Percentiles rank a stretch among this genome's conserved stretches.
phyloP scores from a whole-genome alignment of 2,797 vertebrate genomes.

The Chelidonichthys spinosus region DNA sequence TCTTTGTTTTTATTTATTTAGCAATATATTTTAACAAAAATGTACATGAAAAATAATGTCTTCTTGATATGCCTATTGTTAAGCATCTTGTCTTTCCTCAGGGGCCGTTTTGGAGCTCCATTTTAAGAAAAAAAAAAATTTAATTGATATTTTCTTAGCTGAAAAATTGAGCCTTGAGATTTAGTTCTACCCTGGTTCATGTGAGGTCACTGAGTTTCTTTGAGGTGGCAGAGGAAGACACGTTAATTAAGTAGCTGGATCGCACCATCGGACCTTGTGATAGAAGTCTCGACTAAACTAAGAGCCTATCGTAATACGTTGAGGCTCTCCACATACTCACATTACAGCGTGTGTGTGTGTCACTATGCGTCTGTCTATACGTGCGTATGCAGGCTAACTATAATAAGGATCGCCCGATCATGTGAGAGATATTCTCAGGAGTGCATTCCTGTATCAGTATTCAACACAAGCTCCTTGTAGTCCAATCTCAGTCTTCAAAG shows the following conservation, averaged over 20 bases:
- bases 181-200: slow-evolving; percentile 3
- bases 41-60: neutral
- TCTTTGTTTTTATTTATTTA: neutral
- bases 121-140: neutral
- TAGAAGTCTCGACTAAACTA: slow-evolving; percentile 50
- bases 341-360: slow-evolving; percentile 49
- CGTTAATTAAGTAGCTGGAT: slow-evolving; percentile 39
- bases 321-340: slow-evolving; percentile 31
- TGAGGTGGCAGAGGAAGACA: slow-evolving; percentile 7
- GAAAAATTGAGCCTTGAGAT: neutral
- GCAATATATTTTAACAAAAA: neutral
- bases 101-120: neutral
- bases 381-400: slow-evolving; percentile 34
- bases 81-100: neutral
- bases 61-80: neutral
- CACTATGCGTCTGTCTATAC: slow-evolving; percentile 24
- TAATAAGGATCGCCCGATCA: slow-evolving; percentile 64
- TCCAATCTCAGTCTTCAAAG: slow-evolving; percentile 1
- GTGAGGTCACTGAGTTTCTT: slow-evolving; percentile 3
- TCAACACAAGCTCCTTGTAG: neutral
- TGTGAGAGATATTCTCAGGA: slow-evolving; percentile 65
- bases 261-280: slow-evolving; percentile 55
- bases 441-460: slow-evolving; percentile 25
- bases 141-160: neutral
- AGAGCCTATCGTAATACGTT: slow-evolving; percentile 30